Percentiles rank a stretch among this genome's conserved stretches.
phyloP scores from a whole-genome alignment of 1,140 invertebrate genomes.

The Drosophila pruinosa region DNA sequence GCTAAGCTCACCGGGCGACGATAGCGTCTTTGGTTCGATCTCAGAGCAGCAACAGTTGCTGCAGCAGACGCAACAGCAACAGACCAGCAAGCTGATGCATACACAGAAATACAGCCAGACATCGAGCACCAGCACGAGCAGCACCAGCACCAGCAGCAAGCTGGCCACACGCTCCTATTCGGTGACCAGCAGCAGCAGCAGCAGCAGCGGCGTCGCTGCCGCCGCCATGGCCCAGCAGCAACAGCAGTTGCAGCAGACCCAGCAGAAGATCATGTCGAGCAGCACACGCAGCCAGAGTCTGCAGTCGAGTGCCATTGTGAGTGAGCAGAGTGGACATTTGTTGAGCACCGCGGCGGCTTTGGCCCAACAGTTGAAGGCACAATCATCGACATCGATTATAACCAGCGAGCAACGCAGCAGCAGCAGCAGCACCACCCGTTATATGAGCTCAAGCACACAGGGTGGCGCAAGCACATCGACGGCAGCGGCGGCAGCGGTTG shows the following conservation, averaged over 20 bases:
- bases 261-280: slow-evolving; percentile 73
- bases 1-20: slow-evolving; percentile 52
- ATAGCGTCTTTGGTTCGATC: slow-evolving; percentile 32
- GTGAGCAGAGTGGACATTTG: slow-evolving; percentile 49
- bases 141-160: slow-evolving; percentile 56
- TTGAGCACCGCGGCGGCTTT: slow-evolving; percentile 40
- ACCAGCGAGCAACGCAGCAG: slow-evolving; percentile 69
- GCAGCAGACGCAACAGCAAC: slow-evolving; percentile 40
- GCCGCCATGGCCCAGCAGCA: slow-evolving; percentile 4
- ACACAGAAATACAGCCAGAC: slow-evolving; percentile 29
- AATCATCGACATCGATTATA: slow-evolving; percentile 79
- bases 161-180: slow-evolving; percentile 73
- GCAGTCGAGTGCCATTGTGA: slow-evolving; percentile 73
- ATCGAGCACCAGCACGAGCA: slow-evolving; percentile 16
- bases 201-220: background rate
- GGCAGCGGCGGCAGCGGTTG: background rate
- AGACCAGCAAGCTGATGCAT: background rate
- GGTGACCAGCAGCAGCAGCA: slow-evolving; percentile 60
- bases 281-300: slow-evolving; percentile 77
- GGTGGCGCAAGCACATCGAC: slow-evolving; percentile 9
- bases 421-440: slow-evolving; percentile 56
- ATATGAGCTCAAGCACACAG: slow-evolving; percentile 35
- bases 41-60: slow-evolving; percentile 38
- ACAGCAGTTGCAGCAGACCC: slow-evolving; percentile 27
- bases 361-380: slow-evolving; percentile 74